phyloP scores from a whole-genome alignment of 2,888 invertebrate species.

The Synanthedon tipuliformis region DNA sequence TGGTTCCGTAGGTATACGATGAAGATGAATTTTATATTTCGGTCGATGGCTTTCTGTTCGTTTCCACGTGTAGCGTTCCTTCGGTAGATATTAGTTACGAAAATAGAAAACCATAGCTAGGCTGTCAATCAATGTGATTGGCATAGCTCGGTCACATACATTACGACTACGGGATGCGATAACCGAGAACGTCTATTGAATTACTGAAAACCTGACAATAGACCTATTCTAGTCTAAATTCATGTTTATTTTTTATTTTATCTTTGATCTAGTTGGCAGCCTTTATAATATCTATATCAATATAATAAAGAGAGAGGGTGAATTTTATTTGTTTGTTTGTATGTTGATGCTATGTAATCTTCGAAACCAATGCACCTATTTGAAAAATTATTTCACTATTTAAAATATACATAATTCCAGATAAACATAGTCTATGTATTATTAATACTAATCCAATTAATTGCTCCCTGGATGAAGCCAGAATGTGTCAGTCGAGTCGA shows the following conservation, averaged over 20 bases:
- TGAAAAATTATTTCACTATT: too few species aligned
- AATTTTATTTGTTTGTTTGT: too few species aligned
- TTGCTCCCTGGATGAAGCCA: too few species aligned
- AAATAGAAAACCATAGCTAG: constrained; percentile 34
- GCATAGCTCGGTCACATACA: constrained; percentile 45
- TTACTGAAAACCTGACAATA: not conserved
- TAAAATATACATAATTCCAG: too few species aligned
- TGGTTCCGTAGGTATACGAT: not conserved
- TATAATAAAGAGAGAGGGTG: too few species aligned
- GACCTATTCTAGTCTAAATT: not conserved
- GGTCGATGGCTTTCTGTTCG: constrained; percentile 14
- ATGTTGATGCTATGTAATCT: too few species aligned
- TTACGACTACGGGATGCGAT: constrained; percentile 26
- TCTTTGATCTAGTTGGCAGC: not conserved
- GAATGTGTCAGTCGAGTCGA: too few species aligned
- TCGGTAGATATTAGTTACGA: constrained; percentile 11
- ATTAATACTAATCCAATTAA: too few species aligned
- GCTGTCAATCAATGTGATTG: constrained; percentile 67
- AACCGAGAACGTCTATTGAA: not conserved
- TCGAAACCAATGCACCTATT: too few species aligned
- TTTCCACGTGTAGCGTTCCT: constrained; percentile 35
- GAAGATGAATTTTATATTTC: not conserved
- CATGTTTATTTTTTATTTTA: not conserved
- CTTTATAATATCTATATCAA: not conserved
- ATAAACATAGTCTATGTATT: too few species aligned